Evolutionary conservation across 2,113 vertebrate species (phyloP).

Genomic region (Meriones unguiculatus): DNA sequence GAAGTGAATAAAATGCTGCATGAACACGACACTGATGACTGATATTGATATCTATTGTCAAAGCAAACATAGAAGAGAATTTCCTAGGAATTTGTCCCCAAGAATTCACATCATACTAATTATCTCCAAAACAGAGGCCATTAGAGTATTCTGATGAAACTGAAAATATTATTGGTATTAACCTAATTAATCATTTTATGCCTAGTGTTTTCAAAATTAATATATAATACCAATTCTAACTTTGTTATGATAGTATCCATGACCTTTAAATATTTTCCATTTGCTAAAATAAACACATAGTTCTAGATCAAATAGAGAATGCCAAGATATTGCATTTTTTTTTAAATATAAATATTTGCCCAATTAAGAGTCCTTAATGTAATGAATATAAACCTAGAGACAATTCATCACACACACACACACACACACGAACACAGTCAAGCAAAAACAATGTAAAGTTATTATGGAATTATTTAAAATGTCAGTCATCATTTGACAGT

Average conservation of each 20-base stretch:
- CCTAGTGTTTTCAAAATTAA: neutral
- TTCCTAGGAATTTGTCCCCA: neutral
- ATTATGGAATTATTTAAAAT: neutral
- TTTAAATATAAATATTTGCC: neutral
- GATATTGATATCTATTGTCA: neutral
- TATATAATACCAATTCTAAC: neutral
- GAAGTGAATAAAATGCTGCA: neutral
- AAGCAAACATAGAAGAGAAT: neutral
- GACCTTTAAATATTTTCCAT: constrained; percentile 13
- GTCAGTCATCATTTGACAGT: neutral
- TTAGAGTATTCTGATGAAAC: constrained; percentile 18
- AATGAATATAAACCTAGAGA: neutral
- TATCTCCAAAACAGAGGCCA: neutral
- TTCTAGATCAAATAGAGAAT: neutral
- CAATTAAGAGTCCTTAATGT: neutral
- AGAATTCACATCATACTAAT: constrained; percentile 18
- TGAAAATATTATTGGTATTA: neutral
- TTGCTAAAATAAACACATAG: neutral
- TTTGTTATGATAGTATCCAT: constrained; percentile 20
- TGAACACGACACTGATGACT: neutral
- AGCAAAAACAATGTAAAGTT: neutral
- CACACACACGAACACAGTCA: neutral
- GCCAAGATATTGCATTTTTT: neutral
- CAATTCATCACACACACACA: neutral
- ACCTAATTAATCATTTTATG: constrained; percentile 63